These are phyloP conservation scores for Holothuria glaberrima DNA, from an alignment of 35 echinoderm and acorn worm species.

Conservation along the genomic window DNA sequence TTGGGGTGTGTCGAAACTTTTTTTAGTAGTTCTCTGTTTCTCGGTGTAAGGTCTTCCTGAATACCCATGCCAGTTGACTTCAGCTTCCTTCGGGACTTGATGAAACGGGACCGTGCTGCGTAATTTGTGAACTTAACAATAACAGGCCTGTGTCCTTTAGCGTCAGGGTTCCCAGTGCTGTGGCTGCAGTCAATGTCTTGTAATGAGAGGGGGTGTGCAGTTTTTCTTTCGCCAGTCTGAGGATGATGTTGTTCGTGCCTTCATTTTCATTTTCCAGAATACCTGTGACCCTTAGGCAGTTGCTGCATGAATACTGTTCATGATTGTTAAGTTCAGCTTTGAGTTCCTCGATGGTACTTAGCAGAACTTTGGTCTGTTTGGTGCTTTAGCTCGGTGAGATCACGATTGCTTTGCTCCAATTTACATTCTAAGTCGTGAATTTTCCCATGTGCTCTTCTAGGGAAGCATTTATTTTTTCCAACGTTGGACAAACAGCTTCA, in stretches of 20 bases:
- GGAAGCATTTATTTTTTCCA: background rate
- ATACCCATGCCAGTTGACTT: conserved; percentile 48
- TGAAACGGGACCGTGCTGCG: background rate
- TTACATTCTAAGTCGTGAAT: conserved; percentile 37
- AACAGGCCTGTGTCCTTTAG: conserved; percentile 11
- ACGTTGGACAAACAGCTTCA: background rate
- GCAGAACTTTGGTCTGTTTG: background rate
- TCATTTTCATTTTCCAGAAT: conserved; percentile 43
- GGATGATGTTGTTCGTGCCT: conserved; percentile 48
- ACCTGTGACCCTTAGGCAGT: conserved; percentile 49
- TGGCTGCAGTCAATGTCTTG: conserved; percentile 50
- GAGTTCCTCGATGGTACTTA: conserved; percentile 25
- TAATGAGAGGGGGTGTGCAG: background rate
- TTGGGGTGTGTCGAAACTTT: background rate
- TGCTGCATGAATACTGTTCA: conserved; percentile 46
- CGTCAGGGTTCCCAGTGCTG: conserved; percentile 35
- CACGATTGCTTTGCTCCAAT: background rate
- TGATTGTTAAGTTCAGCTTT: conserved; percentile 15
- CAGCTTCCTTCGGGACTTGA: conserved; percentile 1
- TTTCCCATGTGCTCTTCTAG: background rate
- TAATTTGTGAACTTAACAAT: conserved; percentile 64
- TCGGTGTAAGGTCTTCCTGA: conserved; percentile 56
- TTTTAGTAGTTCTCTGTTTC: background rate
- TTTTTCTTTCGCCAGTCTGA: conserved; percentile 19
- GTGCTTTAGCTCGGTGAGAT: background rate